Evolutionary conservation across 2,113 vertebrate species (phyloP), one percentile per base, ranked within the genome.

Genomic region (Gymnarchus niloticus): DNA sequence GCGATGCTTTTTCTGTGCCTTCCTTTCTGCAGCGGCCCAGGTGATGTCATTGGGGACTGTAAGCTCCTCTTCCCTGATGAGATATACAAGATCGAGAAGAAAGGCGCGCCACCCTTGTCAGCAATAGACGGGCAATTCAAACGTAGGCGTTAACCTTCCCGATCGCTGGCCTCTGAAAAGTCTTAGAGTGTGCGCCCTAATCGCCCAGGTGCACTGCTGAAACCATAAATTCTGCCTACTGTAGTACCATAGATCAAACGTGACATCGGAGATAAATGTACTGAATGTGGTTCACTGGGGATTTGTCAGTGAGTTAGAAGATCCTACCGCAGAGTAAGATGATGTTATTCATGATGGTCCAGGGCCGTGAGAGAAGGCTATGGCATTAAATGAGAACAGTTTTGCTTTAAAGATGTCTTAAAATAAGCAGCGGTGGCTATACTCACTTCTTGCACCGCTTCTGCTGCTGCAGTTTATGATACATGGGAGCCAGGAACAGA

Each of bases 41-140:
- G 95, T 91, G 96, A 99, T 89, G 93, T 95, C 86, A 96, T 99
- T 86, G 96, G 93, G 89, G 98, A 99, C 88, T 99, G 97, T 92
- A 98, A 96, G 90, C 93, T 99, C 90, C 91, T 95, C 85, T 99
- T 97, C 91, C 89, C 96, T 91, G 97, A 99, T 89, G 98, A 99
- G 95, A 95, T 99, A 91, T 99, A 98, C 95, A 96, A 96, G 92
- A 93, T 98, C 88, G 98, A 99, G 94, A 97, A 95, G 85, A 96
- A 96, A 85, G 98, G 98, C 92, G 95, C 95, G 19, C 95, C 94
- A 84, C 93, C 97, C 0, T 92, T 99, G 86, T 97, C 97, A 19
- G 92, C 95, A 89, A 94, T 95, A 49, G 97, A 99, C 87, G 98
- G 98, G 92, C 97, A 97, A 85, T 99, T 97, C 92, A 97, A 97